Base-by-base conservation (phyloP, 2,113 vertebrate genomes). In the Narcine bancroftii region DNA sequence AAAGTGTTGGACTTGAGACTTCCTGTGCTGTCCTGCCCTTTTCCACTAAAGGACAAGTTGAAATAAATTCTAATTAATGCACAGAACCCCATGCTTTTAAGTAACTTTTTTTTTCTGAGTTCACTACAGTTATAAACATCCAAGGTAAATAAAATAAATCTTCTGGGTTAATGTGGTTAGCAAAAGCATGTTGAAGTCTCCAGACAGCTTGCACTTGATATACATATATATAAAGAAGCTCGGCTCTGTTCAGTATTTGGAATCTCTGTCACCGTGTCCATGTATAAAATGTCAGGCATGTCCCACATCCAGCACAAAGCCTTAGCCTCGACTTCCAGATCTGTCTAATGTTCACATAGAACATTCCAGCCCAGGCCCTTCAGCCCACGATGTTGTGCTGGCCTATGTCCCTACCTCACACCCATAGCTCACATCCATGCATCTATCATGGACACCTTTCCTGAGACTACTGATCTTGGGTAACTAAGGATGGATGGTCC, bases 1-100 rank as follows among this genome's bases (percentile, higher is more conserved):
- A 0, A 83, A 47, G 79, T 29, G 45, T 33, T 53, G 50, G 29
- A 5, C 26, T 56, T 13, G 50, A 10, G 79, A 15, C 47, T 53
- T 47, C 45, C 79, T 53, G 79, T 47, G 53, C 29, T 53, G 79
- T 56, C 79, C 79, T 33, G 47, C 47, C 33, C 26, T 17, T 29
- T 56, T 47, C 79, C 50, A 33, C 33, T 83, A 56, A 83, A 83
- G 79, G 47, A 33, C 79, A 53, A 53, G 15, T 11, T 83, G 33
- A 83, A 83, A 83, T 83, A 83, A 83, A 47, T 53, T 53, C 15
- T 47, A 79, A 47, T 79, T 79, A 79, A 79, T 29, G 42, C 79
- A 83, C 79, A 83, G 79, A 83, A 83, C 47, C 29, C 79, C 79
- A 47, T 47, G 33, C 45, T n/a, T 33, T 56, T 33, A 53, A 29